Percentiles rank a stretch among this genome's conserved stretches.
Conservation (phyloP, 2,888 invertebrate species). For the Chymomyza caudatula region DNA sequence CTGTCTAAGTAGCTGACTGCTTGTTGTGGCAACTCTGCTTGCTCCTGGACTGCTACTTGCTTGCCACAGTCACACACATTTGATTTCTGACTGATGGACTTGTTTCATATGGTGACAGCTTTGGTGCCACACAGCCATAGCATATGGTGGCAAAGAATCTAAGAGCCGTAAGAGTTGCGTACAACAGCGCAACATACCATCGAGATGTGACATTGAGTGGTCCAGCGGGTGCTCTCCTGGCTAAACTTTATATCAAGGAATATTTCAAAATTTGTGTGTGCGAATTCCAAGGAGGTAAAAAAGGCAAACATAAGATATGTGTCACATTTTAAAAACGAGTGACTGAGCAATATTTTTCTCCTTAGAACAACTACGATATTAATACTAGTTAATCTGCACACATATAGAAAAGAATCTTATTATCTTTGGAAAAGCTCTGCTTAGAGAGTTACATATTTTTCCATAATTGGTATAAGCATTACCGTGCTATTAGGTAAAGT, state of each 20-base stretch:
- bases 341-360: too few species aligned
- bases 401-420: too few species aligned
- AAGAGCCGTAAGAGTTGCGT: background rate
- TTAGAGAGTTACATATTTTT: too few species aligned
- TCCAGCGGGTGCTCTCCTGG: background rate
- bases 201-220: background rate
- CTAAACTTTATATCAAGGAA: background rate
- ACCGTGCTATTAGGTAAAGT: too few species aligned
- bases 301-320: background rate
- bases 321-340: background rate
- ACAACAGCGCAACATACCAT: background rate
- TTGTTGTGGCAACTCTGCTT: conserved; percentile 8
- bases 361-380: too few species aligned
- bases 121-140: conserved; percentile 20
- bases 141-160: background rate
- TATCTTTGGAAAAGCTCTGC: too few species aligned
- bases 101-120: conserved; percentile 73
- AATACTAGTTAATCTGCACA: too few species aligned
- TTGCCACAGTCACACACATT: conserved; percentile 34
- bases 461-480: too few species aligned
- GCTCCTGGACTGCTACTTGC: background rate
- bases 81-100: conserved; percentile 76
- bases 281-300: background rate
- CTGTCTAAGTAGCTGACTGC: background rate
- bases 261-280: background rate